A percentile compares a stretch with the other conserved stretches of the same genome.
Evolutionary conservation across 2,113 vertebrate genomes (phyloP).

Genomic region (Telmatochromis brichardi): DNA sequence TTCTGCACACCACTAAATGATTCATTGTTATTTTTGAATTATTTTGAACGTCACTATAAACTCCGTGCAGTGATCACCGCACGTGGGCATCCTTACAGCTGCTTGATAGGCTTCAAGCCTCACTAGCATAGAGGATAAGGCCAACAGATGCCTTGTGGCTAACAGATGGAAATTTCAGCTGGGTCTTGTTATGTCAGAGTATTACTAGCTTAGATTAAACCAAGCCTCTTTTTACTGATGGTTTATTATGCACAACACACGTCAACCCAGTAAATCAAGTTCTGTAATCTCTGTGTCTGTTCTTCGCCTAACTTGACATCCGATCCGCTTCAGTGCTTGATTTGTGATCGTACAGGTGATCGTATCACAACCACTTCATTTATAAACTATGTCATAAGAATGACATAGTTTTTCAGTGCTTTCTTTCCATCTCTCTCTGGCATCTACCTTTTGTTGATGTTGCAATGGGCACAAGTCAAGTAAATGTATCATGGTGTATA

Average conservation of each 20-base stretch:
- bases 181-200: background rate
- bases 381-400: background rate
- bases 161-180: slow-evolving; percentile 12
- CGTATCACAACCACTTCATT: background rate
- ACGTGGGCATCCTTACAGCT: background rate
- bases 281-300: background rate
- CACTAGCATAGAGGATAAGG: background rate
- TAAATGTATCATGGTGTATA: background rate
- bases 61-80: accelerated
- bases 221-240: background rate
- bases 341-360: background rate
- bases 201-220: background rate
- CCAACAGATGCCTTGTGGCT: slow-evolving; percentile 18
- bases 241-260: background rate
- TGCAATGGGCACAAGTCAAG: background rate
- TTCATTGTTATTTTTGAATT: background rate
- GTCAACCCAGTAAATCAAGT: background rate
- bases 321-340: background rate
- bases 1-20: background rate
- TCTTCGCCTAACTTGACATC: background rate
- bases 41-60: background rate
- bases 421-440: background rate
- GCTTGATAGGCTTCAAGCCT: background rate
- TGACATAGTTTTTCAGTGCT: background rate
- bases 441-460: background rate